Percentiles rank a stretch among this genome's conserved stretches.
phyloP scores from a whole-genome alignment of 1,140 invertebrate species.

The Anoplophora glabripennis region DNA sequence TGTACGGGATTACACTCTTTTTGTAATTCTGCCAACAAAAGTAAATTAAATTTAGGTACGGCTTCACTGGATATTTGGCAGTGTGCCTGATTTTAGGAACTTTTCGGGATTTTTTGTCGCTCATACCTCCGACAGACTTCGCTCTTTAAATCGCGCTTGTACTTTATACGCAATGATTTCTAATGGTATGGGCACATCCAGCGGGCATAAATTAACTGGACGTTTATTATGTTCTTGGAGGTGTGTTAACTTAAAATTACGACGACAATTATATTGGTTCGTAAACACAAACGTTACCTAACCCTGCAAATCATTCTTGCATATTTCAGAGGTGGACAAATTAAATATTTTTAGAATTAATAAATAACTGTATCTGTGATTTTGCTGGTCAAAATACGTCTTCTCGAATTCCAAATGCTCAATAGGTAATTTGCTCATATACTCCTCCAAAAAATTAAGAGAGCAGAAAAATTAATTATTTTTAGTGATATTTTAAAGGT shows the following conservation, averaged over 20 bases:
- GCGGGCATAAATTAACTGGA: not conserved
- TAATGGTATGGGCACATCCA: conserved; percentile 1
- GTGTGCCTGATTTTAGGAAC: not conserved
- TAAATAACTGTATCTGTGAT: no score
- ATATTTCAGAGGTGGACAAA: no score
- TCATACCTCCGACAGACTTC: not conserved
- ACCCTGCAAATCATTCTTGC: not conserved
- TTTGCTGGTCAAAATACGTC: no score
- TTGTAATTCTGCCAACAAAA: conserved; percentile 15
- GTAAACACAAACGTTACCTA: conserved; percentile 5
- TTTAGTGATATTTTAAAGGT: no score
- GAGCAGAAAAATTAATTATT: no score
- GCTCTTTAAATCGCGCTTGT: conserved; percentile 2
- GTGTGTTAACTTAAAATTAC: conserved; percentile 7
- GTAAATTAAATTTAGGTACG: conserved; percentile 16
- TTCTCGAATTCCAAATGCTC: no score
- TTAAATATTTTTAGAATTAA: no score
- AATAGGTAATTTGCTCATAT: no score
- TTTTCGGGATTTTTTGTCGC: not conserved
- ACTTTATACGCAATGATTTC: not conserved
- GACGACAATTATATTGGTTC: conserved; percentile 2
- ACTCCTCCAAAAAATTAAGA: no score
- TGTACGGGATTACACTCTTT: conserved; percentile 5
- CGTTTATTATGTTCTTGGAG: conserved; percentile 9
- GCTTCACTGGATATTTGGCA: conserved; percentile 11